Conservation (phyloP, 2,113 vertebrate species). For the Tamias sibiricus region DNA sequence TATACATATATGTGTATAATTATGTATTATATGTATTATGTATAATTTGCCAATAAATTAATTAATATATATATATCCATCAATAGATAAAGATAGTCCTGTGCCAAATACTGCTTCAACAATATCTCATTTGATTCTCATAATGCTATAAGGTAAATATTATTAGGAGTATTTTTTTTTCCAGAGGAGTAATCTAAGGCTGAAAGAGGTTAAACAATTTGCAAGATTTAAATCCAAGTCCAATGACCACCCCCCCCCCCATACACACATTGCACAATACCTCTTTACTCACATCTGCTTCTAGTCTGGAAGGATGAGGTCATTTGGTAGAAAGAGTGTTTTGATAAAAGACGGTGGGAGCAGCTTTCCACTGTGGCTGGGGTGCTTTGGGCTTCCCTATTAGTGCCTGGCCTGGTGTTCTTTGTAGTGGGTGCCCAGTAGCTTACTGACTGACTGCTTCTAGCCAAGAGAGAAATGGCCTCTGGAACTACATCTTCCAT, state of each 20-base stretch:
- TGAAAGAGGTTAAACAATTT: not conserved
- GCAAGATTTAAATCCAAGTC: not conserved
- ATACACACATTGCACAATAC: too few relatives aligned
- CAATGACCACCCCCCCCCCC: not conserved
- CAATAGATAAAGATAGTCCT: not conserved
- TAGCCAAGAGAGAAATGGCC: not conserved
- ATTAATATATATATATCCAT: not conserved
- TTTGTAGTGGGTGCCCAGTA: not conserved
- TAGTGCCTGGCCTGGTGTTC: not conserved
- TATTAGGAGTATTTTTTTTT: not conserved
- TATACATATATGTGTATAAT: too few relatives aligned
- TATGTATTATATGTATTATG: too few relatives aligned
- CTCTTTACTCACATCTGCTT: not conserved
- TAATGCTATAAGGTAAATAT: not conserved
- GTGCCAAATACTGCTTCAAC: not conserved
- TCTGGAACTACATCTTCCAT: not conserved
- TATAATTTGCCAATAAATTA: too few relatives aligned
- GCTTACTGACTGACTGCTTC: not conserved
- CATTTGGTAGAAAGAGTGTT: not conserved
- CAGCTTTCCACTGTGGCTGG: not conserved
- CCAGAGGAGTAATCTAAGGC: not conserved
- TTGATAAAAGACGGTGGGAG: not conserved
- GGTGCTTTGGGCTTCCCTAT: not conserved
- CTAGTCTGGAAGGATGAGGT: not conserved
- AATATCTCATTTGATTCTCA: slow-evolving; percentile 28